Percentiles rank a stretch among this genome's conserved stretches.
These are phyloP conservation scores for Bufo gargarizans DNA, from an alignment of 2,113 vertebrate genomes.

Conservation along the genomic window DNA sequence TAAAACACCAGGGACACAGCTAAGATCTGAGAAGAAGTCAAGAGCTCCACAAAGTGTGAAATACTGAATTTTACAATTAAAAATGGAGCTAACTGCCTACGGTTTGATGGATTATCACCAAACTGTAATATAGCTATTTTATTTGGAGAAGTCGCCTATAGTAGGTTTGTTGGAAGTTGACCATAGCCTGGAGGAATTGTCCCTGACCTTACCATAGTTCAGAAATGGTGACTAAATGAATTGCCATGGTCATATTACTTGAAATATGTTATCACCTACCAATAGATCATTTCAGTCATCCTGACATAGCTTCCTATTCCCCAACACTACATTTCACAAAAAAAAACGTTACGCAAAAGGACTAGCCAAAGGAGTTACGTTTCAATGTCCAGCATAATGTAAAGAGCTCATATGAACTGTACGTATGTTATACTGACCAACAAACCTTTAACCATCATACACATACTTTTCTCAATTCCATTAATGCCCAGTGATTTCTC, in stretches of 20 bases:
- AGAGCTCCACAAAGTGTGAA: conserved; percentile 19
- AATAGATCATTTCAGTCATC: background rate
- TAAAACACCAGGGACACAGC: conserved; percentile 27
- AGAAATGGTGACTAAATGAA: background rate
- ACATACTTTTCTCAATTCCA: background rate
- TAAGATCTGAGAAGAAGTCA: conserved; percentile 12
- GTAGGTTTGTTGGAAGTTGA: no score
- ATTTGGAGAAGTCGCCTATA: background rate
- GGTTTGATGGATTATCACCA: background rate
- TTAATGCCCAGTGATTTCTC: background rate
- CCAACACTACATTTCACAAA: background rate
- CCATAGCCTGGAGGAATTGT: no score
- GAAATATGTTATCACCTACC: no score
- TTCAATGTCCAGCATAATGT: no score
- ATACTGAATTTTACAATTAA: background rate
- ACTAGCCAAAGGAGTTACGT: no score
- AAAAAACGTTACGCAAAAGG: background rate
- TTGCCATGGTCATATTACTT: no score
- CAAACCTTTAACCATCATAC: no score
- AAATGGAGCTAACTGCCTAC: background rate
- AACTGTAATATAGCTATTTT: background rate
- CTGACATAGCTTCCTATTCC: background rate
- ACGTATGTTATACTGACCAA: no score
- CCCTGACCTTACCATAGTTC: background rate
- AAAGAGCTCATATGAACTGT: no score